Evolutionary conservation across 2,797 vertebrate genomes (phyloP).

Genomic region (Carapus acus): DNA sequence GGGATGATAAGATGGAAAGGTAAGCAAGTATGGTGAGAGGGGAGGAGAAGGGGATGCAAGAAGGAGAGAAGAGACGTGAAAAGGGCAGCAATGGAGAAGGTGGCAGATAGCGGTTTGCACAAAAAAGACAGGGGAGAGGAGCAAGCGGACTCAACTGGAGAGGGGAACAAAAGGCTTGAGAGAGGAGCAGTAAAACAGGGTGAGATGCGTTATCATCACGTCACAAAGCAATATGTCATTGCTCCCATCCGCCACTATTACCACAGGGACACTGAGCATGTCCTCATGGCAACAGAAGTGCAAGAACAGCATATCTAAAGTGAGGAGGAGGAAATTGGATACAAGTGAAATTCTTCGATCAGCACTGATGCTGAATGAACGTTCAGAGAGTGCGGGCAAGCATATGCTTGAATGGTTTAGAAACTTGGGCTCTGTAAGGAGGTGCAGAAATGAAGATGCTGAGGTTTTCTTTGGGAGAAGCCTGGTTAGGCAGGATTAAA

Average conservation of each 20-base stretch:
- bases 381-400: no score
- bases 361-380: slow-evolving; percentile 19
- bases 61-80: no score
- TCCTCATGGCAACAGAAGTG: slow-evolving; percentile 30
- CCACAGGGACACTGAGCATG: slow-evolving; percentile 33
- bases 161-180: not conserved
- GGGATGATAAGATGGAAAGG: not conserved
- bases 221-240: slow-evolving; percentile 50
- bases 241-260: slow-evolving; percentile 37
- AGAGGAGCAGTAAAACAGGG: not conserved
- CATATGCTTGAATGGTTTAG: no score
- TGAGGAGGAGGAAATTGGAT: not conserved
- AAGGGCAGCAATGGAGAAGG: not conserved
- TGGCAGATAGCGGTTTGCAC: not conserved
- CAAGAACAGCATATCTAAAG: slow-evolving; percentile 13
- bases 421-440: no score
- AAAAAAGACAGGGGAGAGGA: not conserved
- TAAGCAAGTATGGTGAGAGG: not conserved
- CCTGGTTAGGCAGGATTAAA: no score
- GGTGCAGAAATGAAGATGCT: no score
- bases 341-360: not conserved
- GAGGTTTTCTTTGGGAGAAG: no score
- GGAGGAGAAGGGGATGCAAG: not conserved
- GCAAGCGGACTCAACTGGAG: no score
- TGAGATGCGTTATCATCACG: slow-evolving; percentile 38